Conservation (phyloP, 2,888 invertebrate genomes). For the Dasysyrphus albostriatus region DNA sequence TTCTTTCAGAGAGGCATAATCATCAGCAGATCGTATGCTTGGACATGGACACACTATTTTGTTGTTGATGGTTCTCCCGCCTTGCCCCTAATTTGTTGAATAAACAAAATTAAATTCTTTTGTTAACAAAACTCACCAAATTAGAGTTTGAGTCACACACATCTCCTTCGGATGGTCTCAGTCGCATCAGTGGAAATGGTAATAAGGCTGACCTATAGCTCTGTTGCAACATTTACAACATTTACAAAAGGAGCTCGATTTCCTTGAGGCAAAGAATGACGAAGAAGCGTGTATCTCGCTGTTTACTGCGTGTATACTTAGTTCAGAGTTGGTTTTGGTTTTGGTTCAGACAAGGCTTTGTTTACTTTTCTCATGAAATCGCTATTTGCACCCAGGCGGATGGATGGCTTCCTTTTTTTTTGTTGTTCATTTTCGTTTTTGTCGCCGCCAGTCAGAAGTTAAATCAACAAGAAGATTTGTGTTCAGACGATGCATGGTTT, state of each 20-base stretch:
- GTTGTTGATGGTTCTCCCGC: constrained; percentile 15
- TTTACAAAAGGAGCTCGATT: constrained; percentile 31
- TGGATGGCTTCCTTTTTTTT: constrained; percentile 67
- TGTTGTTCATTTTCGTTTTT: constrained; percentile 26
- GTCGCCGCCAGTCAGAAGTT: constrained; percentile 70
- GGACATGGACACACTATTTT: constrained; percentile 35
- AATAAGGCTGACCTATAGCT: constrained; percentile 51
- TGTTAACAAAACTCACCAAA: constrained; percentile 68
- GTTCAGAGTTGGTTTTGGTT: constrained; percentile 26
- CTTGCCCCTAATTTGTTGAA: constrained; percentile 67
- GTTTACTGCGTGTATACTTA: background rate
- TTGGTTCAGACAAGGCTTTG: constrained; percentile 45
- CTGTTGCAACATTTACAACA: constrained; percentile 7
- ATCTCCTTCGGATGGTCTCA: background rate
- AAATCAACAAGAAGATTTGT: constrained; percentile 62
- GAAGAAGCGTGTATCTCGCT: constrained; percentile 37
- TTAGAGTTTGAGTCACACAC: constrained; percentile 74
- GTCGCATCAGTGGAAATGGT: constrained; percentile 42
- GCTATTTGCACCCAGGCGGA: constrained; percentile 70
- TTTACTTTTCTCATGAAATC: constrained; percentile 75
- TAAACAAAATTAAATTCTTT: constrained; percentile 75
- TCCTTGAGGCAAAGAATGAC: constrained; percentile 9
- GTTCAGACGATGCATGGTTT: constrained; percentile 37
- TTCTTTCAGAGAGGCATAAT: constrained; percentile 39
- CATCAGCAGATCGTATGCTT: constrained; percentile 37